phyloP scores from a whole-genome alignment of 35 echinoderm and acorn worm genomes.

The Anneissia japonica region DNA sequence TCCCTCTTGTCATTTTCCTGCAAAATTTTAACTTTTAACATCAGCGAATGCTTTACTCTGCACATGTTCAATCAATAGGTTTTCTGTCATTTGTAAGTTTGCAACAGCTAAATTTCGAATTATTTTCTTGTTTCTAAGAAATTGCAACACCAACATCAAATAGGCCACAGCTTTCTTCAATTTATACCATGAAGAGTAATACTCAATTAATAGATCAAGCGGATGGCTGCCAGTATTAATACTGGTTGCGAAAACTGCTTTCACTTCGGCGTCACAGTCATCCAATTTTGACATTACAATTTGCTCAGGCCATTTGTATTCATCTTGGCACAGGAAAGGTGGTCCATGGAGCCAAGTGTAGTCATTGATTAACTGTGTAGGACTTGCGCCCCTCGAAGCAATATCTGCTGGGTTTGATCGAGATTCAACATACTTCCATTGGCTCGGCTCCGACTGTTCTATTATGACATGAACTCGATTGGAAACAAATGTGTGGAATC shows the following conservation, averaged over 20 bases:
- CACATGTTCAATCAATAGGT: not conserved
- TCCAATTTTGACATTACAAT: not conserved
- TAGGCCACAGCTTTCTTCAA: not conserved
- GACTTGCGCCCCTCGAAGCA: constrained; percentile 45
- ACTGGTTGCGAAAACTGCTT: not conserved
- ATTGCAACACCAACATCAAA: not conserved
- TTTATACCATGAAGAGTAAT: too few species aligned
- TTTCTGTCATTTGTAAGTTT: not conserved
- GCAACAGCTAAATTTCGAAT: not conserved
- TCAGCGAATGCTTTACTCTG: not conserved
- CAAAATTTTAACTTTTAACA: too few species aligned
- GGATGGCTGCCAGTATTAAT: too few species aligned
- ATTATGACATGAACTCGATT: constrained; percentile 42
- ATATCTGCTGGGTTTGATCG: constrained; percentile 47
- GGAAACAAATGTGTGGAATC: constrained; percentile 35
- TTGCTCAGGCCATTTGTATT: not conserved
- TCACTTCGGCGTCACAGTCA: not conserved
- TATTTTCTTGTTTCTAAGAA: not conserved
- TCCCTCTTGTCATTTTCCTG: not conserved
- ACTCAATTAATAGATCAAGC: too few species aligned
- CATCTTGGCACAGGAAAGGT: not conserved
- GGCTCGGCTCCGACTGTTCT: constrained; percentile 22
- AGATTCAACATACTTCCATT: constrained; percentile 56
- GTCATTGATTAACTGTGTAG: not conserved
- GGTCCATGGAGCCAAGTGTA: not conserved